Percentiles rank a stretch among this genome's conserved stretches.
phyloP scores from a whole-genome alignment of 2,797 vertebrate species.

The Eurystomus glaucurus region DNA sequence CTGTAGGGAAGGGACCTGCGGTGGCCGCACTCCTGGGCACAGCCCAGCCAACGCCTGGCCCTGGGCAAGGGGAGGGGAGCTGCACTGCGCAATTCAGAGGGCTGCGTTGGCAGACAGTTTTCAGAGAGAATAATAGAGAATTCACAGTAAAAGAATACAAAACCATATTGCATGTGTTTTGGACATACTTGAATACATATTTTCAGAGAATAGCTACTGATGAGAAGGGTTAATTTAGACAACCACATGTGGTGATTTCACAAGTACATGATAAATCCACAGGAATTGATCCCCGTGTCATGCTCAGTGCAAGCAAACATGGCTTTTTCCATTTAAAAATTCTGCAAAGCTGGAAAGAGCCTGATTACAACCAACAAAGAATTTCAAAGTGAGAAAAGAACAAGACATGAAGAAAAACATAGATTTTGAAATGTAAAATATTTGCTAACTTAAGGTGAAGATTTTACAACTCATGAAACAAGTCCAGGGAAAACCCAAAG shows the following conservation, averaged over 20 bases:
- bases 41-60: neutral
- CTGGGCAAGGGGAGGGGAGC: neutral
- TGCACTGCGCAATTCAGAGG: neutral
- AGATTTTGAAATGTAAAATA: neutral
- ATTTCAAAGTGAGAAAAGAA: neutral
- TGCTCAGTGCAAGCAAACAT: neutral
- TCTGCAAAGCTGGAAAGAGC: neutral
- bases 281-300: neutral
- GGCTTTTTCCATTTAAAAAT: neutral
- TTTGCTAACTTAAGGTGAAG: neutral
- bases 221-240: constrained; percentile 42
- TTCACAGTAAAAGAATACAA: neutral
- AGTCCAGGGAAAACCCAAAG: neutral
- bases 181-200: neutral
- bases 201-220: neutral
- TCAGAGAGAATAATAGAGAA: neutral
- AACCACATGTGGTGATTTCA: constrained; percentile 22
- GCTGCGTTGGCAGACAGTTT: neutral
- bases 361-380: neutral
- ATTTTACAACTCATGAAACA: neutral
- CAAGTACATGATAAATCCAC: constrained; percentile 40
- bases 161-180: neutral
- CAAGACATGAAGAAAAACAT: neutral
- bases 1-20: neutral
- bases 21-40: accelerated